Conservation (phyloP, 2,797 vertebrate species). For the Mycteria americana region DNA sequence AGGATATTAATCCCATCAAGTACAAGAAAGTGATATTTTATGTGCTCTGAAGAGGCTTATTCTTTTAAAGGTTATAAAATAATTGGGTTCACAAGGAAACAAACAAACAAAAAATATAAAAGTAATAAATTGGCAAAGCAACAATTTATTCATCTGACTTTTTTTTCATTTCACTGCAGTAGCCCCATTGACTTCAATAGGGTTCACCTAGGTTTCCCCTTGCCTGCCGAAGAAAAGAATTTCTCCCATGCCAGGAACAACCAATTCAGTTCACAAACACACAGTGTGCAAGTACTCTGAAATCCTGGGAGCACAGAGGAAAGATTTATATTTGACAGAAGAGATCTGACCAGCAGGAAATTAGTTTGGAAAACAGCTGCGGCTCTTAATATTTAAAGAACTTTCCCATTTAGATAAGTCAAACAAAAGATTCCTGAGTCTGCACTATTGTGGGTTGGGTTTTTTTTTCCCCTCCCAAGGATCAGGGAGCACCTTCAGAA, state of each 20-base stretch:
- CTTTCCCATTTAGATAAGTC: background rate
- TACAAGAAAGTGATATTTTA: background rate
- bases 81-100: background rate
- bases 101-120: background rate
- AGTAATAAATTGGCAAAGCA: background rate
- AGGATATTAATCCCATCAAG: background rate
- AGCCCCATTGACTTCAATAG: background rate
- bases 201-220: background rate
- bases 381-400: background rate
- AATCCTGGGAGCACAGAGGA: background rate
- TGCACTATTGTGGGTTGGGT: background rate
- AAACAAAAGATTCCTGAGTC: background rate
- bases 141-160: background rate
- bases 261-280: background rate
- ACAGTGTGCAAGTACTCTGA: background rate
- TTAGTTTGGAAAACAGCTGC: background rate
- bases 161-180: background rate
- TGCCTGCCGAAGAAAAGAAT: background rate
- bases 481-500: background rate
- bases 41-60: background rate
- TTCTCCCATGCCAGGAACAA: background rate
- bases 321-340: background rate
- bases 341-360: background rate
- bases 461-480: background rate
- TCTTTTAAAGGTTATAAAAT: background rate